These are phyloP conservation scores for Andrena haemorrhoa DNA, from an alignment of 2,888 invertebrate genomes.

Conservation along the genomic window DNA sequence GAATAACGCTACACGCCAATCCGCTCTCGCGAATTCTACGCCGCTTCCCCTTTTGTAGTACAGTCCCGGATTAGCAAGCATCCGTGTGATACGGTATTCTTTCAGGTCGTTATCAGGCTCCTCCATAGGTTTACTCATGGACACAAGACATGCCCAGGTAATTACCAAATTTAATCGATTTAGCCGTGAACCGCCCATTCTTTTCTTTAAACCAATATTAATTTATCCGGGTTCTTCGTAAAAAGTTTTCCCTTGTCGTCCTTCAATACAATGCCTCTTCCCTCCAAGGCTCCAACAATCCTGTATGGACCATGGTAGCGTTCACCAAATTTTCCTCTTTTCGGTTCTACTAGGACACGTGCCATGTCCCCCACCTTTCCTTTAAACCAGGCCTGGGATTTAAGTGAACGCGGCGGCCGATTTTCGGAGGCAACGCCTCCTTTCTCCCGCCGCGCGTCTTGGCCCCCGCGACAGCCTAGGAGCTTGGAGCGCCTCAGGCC, in stretches of 20 bases:
- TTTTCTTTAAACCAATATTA: neutral
- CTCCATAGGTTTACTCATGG: neutral
- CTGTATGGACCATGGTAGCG: conserved; percentile 4
- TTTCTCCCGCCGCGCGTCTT: too few relatives aligned
- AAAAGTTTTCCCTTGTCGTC: neutral
- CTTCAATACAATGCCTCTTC: neutral
- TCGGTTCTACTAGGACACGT: neutral
- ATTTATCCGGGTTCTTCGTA: neutral
- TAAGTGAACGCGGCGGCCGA: too few relatives aligned
- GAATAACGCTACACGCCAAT: neutral
- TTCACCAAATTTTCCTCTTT: conserved; percentile 1
- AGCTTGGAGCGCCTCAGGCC: too few relatives aligned
- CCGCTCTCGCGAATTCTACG: neutral
- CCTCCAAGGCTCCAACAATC: neutral
- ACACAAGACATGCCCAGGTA: neutral
- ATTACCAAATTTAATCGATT: neutral
- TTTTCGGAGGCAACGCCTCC: too few relatives aligned
- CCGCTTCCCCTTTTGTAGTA: neutral
- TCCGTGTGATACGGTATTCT: neutral
- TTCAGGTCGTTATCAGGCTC: neutral
- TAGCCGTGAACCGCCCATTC: neutral
- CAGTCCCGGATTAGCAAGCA: neutral
- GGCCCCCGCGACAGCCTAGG: too few relatives aligned
- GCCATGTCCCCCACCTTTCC: conserved; percentile 5
- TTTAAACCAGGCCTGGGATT: too few relatives aligned